Conservation (phyloP, 2,888 invertebrate species). For the Crocallis elinguaria region DNA sequence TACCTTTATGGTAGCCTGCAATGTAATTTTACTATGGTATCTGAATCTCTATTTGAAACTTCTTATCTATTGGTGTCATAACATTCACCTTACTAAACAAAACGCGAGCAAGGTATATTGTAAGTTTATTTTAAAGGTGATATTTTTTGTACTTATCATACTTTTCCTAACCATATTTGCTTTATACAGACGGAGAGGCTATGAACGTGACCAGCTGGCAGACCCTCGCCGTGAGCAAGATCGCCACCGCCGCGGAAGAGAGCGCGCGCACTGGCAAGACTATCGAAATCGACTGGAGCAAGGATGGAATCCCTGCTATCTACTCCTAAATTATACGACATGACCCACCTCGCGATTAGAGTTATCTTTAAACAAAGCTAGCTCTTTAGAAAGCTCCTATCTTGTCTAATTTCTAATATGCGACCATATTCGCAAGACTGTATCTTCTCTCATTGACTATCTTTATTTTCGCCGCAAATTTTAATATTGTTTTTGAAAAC, state of each 20-base stretch:
- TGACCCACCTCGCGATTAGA: background rate
- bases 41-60: too few species aligned
- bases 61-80: too few species aligned
- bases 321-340: conserved; percentile 52
- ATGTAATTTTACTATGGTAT: too few species aligned
- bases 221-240: conserved; percentile 83
- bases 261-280: conserved; percentile 81
- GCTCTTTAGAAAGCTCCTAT: background rate
- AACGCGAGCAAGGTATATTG: too few species aligned
- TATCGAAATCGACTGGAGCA: conserved; percentile 80
- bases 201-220: conserved; percentile 76
- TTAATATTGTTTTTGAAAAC: background rate
- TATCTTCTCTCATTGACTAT: background rate
- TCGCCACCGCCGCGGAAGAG: conserved; percentile 84
- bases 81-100: too few species aligned
- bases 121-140: too few species aligned
- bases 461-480: background rate
- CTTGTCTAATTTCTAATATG: background rate
- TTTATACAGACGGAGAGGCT: conserved; percentile 52
- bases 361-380: background rate
- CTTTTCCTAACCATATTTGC: background rate
- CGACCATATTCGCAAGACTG: background rate
- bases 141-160: too few species aligned
- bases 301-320: conserved; percentile 65
- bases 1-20: too few species aligned